Conservation (phyloP, 2,888 invertebrate genomes). For the Andrena chrysosceles region DNA sequence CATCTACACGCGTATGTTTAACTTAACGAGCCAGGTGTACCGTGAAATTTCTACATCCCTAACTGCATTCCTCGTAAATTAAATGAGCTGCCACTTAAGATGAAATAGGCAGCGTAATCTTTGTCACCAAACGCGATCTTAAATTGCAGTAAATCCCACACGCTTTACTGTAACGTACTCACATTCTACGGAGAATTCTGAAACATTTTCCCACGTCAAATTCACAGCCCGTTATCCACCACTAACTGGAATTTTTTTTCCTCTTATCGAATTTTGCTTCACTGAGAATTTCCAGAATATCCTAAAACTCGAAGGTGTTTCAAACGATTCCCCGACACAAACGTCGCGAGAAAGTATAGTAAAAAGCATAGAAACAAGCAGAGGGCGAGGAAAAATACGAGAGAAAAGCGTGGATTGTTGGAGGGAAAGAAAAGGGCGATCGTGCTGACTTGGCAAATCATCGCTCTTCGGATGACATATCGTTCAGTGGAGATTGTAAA, state of each 20-base stretch:
- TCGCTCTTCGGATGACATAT: conserved; percentile 40
- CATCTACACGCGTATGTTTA: conserved; percentile 54
- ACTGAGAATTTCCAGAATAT: neutral
- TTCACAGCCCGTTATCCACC: too few species aligned
- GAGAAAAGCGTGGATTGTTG: conserved; percentile 17
- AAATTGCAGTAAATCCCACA: too few species aligned
- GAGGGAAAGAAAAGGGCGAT: neutral
- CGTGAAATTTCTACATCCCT: conserved; percentile 36
- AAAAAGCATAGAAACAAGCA: conserved; percentile 4
- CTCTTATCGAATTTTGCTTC: too few species aligned
- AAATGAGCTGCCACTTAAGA: conserved; percentile 6
- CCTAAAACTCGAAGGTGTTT: neutral
- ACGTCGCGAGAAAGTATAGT: neutral
- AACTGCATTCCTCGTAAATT: conserved; percentile 44
- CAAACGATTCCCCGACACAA: neutral
- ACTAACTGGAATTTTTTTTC: too few species aligned
- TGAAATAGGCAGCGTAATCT: neutral
- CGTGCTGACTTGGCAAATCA: conserved; percentile 49
- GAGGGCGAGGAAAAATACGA: neutral
- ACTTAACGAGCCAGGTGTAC: conserved; percentile 58
- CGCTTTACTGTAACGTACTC: too few species aligned
- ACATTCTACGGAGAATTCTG: too few species aligned
- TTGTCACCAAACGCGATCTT: neutral
- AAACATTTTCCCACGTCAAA: too few species aligned
- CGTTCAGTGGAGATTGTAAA: conserved; percentile 32